Evolutionary conservation across 1,140 invertebrate genomes (phyloP), one percentile per base, ranked within the genome.

Genomic region (Solenopsis fugax): DNA sequence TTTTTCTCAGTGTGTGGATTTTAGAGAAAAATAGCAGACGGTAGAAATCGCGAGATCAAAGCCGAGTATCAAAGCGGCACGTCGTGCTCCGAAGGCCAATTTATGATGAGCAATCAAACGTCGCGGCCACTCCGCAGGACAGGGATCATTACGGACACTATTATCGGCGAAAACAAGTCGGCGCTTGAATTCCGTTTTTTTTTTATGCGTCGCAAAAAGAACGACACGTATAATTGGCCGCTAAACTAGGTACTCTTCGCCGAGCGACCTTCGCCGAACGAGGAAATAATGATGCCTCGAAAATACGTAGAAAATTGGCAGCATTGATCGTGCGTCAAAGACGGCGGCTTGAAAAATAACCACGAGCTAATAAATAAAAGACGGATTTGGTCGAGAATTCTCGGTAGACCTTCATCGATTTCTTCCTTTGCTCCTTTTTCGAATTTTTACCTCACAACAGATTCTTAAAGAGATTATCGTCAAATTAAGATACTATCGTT

Each of bases 121-220:
- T 34, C 5, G 12, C 21, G 73, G 5, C 73, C 18, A 21, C 21
- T 62, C 41, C 41, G 45, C 34, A 9, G 10, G 37, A 76, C 54
- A 29, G 37, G 16, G 1, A 52, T 52, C 60, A 80, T 80, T 67
- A 80, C 60, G 60, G 24, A 65, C 58, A 78, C 29, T 12, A 65
- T 67, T 80, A 80, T 67, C 37, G 18, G 29, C 18, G 76, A 65
- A 78, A 76, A 76, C 65, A 78, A 78, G 60, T 24, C 24, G 60
- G 13, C 76, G 45, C 41, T 80, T 80, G 60, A 80, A 67, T 67
- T 52, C 29, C 29, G 24, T 65, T 65, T 37, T 62, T 60, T 77
- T 64, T 78, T 78, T 78, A 29, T 18, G 4, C 29, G 5, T n/a
- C 29, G 29, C 45, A 56, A 52, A 50, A 67, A 64, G 58, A 78